These are phyloP conservation scores for Polymixis flavicincta DNA, from an alignment of 2,888 invertebrate species.

Conservation along the genomic window DNA sequence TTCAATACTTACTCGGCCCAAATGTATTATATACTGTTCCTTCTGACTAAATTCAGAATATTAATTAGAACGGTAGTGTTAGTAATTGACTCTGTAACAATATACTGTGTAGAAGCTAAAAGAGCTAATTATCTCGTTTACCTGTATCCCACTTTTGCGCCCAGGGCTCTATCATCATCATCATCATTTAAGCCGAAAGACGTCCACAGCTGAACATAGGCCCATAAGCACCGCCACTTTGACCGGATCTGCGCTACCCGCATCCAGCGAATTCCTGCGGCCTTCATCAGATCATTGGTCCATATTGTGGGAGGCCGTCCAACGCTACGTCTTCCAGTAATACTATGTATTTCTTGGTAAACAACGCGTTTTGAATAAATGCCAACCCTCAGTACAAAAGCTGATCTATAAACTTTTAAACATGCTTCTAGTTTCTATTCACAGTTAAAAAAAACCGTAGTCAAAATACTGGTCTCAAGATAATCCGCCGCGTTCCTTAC, in stretches of 20 bases:
- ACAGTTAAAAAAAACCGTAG: neutral
- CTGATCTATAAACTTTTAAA: neutral
- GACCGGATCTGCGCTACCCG: too few relatives aligned
- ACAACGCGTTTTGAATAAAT: neutral
- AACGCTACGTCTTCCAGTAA: neutral
- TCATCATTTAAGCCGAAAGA: too few relatives aligned
- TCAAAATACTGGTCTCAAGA: neutral
- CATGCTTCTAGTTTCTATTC: neutral
- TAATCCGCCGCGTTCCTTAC: neutral
- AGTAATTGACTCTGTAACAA: neutral
- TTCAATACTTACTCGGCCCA: neutral
- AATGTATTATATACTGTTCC: neutral
- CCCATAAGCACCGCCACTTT: too few relatives aligned
- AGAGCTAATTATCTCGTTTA: too few relatives aligned
- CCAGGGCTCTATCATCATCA: too few relatives aligned
- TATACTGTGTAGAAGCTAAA: neutral
- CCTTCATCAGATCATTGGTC: too few relatives aligned
- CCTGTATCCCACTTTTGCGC: too few relatives aligned
- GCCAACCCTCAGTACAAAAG: neutral
- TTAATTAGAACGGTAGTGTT: too few relatives aligned
- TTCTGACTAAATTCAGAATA: too few relatives aligned
- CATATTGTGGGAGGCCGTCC: too few relatives aligned
- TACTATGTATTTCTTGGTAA: neutral
- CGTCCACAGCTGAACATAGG: too few relatives aligned
- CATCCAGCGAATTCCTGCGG: too few relatives aligned